These are phyloP conservation scores for Paedocypris micromegethes DNA, from an alignment of 2,797 vertebrate genomes.

Conservation along the genomic window DNA sequence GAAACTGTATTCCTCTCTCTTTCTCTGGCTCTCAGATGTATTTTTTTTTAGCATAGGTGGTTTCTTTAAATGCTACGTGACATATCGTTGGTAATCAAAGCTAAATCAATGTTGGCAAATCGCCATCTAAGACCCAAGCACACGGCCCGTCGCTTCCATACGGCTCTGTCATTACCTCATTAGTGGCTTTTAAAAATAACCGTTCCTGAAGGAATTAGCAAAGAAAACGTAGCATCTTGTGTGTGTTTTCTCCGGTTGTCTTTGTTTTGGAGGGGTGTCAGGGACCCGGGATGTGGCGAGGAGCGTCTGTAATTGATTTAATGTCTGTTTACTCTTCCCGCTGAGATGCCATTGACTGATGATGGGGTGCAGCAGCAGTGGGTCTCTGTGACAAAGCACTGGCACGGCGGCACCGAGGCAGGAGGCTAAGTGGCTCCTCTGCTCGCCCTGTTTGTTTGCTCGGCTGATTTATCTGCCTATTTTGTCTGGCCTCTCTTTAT, in stretches of 20 bases:
- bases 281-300: slow-evolving; percentile 62
- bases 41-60: too few relatives aligned
- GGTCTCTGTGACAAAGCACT: slow-evolving; percentile 76
- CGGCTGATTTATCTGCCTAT: slow-evolving; percentile 59
- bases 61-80: too few relatives aligned
- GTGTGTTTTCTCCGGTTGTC: slow-evolving; percentile 37
- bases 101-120: too few relatives aligned
- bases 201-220: slow-evolving; percentile 1
- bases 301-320: slow-evolving; percentile 76
- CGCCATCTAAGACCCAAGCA: too few relatives aligned
- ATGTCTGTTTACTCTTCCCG: slow-evolving; percentile 79
- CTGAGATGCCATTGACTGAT: slow-evolving; percentile 74
- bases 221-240: not conserved
- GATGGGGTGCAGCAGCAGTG: slow-evolving; percentile 75
- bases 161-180: slow-evolving; percentile 17
- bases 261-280: slow-evolving; percentile 26
- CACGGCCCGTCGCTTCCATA: not conserved
- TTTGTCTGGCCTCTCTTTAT: slow-evolving; percentile 53
- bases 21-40: too few relatives aligned
- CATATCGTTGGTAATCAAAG: too few relatives aligned
- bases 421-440: slow-evolving; percentile 77
- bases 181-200: slow-evolving; percentile 14
- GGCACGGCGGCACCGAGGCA: slow-evolving; percentile 70
- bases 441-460: slow-evolving; percentile 64
- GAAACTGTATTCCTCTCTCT: too few relatives aligned